Evolutionary conservation across 2,113 vertebrate genomes (phyloP).

Genomic region (Martes martes): DNA sequence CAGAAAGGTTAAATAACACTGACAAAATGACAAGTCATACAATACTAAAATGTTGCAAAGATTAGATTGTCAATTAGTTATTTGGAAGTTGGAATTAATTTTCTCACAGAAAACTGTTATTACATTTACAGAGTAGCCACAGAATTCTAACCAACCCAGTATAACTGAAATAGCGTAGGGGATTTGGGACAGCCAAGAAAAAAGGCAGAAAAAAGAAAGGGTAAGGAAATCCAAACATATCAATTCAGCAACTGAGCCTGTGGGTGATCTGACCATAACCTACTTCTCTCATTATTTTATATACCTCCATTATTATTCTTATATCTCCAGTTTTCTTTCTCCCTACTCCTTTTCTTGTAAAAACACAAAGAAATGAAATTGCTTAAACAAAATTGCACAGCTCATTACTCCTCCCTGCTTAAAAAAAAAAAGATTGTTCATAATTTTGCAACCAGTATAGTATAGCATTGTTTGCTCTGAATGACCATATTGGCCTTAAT

Average conservation of each 20-base stretch:
- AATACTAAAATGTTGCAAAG: not conserved
- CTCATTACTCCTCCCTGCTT: not conserved
- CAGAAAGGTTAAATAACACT: not conserved
- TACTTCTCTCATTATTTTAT: not conserved
- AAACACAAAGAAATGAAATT: slow-evolving; percentile 14
- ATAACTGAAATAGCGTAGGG: not conserved
- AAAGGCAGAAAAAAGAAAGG: not conserved
- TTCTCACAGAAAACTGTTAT: not conserved
- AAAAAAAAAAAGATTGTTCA: not conserved
- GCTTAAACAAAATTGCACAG: not conserved
- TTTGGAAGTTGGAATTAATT: slow-evolving; percentile 14
- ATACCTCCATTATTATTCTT: not conserved
- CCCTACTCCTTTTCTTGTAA: not conserved
- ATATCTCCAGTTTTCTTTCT: not conserved
- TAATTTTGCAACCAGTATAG: not conserved
- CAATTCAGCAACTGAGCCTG: not conserved
- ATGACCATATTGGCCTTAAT: not conserved
- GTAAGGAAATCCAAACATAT: not conserved
- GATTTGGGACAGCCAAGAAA: not conserved
- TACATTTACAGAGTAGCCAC: not conserved
- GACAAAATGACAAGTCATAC: not conserved
- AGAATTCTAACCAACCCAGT: not conserved
- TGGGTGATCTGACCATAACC: not conserved
- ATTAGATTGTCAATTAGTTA: not conserved
- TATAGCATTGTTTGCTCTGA: not conserved